phyloP scores from a whole-genome alignment of 2,797 vertebrate species.

The Coracias cyanogaster region DNA sequence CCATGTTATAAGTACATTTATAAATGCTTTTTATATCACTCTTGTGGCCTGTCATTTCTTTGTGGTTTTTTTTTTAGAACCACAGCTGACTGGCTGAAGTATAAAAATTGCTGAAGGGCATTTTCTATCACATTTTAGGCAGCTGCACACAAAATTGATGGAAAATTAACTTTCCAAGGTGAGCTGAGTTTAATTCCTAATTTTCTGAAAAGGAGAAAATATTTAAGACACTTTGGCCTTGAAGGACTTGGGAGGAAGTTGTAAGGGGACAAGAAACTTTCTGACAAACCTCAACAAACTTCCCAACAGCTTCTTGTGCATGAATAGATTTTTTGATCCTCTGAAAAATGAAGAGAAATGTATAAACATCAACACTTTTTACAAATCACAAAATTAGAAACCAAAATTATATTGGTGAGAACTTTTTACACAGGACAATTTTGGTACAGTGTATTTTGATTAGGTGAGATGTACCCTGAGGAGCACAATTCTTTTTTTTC shows the following conservation, averaged over 20 bases:
- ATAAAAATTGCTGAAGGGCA: conserved; percentile 24
- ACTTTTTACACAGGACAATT: background rate
- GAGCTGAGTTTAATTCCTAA: conserved; percentile 18
- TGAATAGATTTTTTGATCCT: background rate
- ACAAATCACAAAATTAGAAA: background rate
- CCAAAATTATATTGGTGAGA: background rate
- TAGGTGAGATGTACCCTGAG: background rate
- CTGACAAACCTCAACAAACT: background rate
- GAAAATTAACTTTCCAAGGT: conserved; percentile 35
- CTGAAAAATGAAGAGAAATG: background rate
- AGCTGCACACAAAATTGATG: background rate
- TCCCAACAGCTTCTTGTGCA: background rate
- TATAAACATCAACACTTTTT: background rate
- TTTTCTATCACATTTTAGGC: background rate
- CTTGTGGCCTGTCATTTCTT: background rate
- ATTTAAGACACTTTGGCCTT: background rate
- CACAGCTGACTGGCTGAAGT: background rate
- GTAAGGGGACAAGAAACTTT: background rate
- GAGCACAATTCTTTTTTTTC: background rate
- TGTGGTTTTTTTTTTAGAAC: background rate
- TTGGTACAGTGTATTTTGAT: background rate
- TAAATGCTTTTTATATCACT: background rate
- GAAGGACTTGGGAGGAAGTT: background rate
- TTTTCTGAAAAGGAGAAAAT: conserved; percentile 11
- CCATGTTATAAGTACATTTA: background rate